Conservation (phyloP, 2,113 vertebrate species). For the Abramis brama region DNA sequence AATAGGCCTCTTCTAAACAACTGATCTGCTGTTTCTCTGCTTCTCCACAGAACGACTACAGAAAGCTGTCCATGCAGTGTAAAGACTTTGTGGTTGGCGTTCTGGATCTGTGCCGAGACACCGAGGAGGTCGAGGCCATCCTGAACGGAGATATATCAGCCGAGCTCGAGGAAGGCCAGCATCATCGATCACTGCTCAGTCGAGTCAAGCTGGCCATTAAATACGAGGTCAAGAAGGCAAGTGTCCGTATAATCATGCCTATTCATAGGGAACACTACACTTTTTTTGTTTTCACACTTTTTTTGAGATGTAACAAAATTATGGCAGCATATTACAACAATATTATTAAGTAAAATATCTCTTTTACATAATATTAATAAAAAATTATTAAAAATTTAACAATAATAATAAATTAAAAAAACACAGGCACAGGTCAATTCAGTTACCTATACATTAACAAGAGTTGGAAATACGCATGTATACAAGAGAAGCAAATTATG, state of each 20-base stretch:
- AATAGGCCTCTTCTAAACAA: not conserved
- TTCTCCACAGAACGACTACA: constrained; percentile 85
- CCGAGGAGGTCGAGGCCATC: constrained; percentile 88
- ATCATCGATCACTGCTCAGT: constrained; percentile 81
- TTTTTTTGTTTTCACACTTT: too few species aligned
- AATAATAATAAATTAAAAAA: too few species aligned
- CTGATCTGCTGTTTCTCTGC: constrained; percentile 25
- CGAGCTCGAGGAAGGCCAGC: constrained; percentile 75
- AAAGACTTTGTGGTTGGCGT: constrained; percentile 92
- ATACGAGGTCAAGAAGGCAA: constrained; percentile 91
- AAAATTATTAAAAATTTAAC: too few species aligned
- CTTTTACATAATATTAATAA: too few species aligned
- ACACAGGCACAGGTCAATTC: too few species aligned
- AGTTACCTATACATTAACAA: too few species aligned
- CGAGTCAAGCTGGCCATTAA: constrained; percentile 90
- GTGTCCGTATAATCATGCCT: not conserved
- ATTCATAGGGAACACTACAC: not conserved
- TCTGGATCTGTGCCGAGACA: constrained; percentile 87
- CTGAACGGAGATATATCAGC: constrained; percentile 84
- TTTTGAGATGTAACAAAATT: too few species aligned
- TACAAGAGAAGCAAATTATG: too few species aligned
- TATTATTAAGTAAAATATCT: too few species aligned
- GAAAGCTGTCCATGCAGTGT: constrained; percentile 91
- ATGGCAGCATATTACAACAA: too few species aligned
- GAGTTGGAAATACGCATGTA: too few species aligned